Conservation (phyloP, 2,888 invertebrate genomes). For the Bombyx huttoni region DNA sequence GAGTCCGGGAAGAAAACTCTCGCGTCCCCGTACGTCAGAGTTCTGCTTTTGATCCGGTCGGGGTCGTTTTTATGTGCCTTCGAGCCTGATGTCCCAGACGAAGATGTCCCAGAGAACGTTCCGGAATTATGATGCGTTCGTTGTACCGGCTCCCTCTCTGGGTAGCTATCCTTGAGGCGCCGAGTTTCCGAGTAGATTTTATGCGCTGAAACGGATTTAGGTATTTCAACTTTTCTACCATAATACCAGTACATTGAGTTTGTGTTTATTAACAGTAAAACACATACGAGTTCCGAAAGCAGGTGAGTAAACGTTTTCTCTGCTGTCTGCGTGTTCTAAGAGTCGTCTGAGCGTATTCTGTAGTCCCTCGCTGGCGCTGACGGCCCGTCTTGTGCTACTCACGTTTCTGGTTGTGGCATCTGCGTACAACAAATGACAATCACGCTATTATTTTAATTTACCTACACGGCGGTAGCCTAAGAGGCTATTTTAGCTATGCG, state of each 20-base stretch:
- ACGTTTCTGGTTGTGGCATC: slow-evolving; percentile 47
- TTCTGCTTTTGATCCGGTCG: slow-evolving; percentile 40
- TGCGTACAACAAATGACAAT: slow-evolving; percentile 10
- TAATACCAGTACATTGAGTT: too few relatives aligned
- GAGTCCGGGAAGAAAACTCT: slow-evolving; percentile 68
- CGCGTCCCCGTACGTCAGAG: slow-evolving; percentile 55
- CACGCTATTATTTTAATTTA: too few relatives aligned
- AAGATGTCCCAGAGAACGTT: slow-evolving; percentile 59
- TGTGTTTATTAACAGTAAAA: too few relatives aligned
- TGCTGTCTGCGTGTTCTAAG: slow-evolving; percentile 80
- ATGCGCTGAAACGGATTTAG: slow-evolving; percentile 37
- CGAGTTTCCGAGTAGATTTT: slow-evolving; percentile 49
- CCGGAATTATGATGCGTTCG: slow-evolving; percentile 55
- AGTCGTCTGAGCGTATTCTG: slow-evolving; percentile 85
- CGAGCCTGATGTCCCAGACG: slow-evolving; percentile 63
- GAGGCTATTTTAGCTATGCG: too few relatives aligned
- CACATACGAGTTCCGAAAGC: slow-evolving; percentile 48
- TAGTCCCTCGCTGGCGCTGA: slow-evolving; percentile 72
- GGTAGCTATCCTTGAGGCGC: slow-evolving; percentile 43
- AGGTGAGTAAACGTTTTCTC: slow-evolving; percentile 77
- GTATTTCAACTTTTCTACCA: too few relatives aligned
- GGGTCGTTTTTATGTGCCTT: slow-evolving; percentile 46
- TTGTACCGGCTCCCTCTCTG: slow-evolving; percentile 36
- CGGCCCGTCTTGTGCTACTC: slow-evolving; percentile 41
- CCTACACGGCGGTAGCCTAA: too few relatives aligned